These are phyloP conservation scores for Acanthochromis polyacanthus DNA, from an alignment of 2,113 vertebrate species.

Conservation along the genomic window DNA sequence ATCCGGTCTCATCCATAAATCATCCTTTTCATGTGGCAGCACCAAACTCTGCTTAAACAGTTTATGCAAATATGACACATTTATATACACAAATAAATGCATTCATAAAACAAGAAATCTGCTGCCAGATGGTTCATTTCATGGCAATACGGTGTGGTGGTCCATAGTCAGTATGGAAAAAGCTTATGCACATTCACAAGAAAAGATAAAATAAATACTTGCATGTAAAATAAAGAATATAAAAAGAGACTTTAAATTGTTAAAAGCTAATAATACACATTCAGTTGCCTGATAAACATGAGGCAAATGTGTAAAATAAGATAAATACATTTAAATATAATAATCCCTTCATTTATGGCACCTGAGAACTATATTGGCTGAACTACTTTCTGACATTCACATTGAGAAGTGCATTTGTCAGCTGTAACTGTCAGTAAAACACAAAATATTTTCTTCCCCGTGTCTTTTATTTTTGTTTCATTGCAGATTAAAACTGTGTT, in stretches of 20 bases:
- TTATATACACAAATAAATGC: conserved; percentile 42
- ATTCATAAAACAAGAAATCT: conserved; percentile 45
- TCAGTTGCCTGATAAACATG: conserved; percentile 53
- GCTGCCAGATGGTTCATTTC: conserved; percentile 33
- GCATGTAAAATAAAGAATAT: conserved; percentile 58
- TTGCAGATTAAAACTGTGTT: conserved; percentile 19
- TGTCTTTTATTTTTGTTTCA: conserved; percentile 3
- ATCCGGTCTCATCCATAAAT: conserved; percentile 56
- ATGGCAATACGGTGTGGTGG: conserved; percentile 37
- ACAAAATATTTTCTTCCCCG: conserved; percentile 8
- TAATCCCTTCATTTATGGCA: conserved; percentile 76
- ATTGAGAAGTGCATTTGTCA: conserved; percentile 49
- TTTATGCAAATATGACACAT: conserved; percentile 22
- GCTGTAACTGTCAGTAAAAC: conserved; percentile 33
- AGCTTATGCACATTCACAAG: conserved; percentile 65
- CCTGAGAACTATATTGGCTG: conserved; percentile 70
- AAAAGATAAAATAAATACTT: conserved; percentile 71
- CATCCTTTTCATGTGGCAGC: conserved; percentile 47
- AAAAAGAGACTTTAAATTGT: conserved; percentile 33
- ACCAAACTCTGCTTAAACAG: conserved; percentile 21
- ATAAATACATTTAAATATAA: conserved; percentile 64
- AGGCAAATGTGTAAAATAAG: conserved; percentile 44
- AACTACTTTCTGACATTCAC: conserved; percentile 57
- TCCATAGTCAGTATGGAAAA: conserved; percentile 42
- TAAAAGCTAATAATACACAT: conserved; percentile 46